A percentile compares a stretch with the other conserved stretches of the same genome.
Conservation (phyloP, 2,113 vertebrate genomes). For the Melanocharis versteri region DNA sequence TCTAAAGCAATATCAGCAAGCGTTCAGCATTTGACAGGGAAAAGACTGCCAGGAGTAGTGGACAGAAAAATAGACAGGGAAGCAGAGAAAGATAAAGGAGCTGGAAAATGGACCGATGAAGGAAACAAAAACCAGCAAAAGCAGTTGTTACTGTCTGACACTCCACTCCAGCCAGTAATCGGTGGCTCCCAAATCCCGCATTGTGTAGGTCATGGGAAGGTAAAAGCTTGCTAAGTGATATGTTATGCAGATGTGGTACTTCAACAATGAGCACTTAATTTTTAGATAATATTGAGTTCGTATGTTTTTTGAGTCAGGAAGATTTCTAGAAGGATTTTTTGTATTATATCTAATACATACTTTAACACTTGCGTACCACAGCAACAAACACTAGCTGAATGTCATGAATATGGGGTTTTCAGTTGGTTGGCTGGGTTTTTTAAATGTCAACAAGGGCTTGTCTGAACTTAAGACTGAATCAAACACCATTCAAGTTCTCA, state of each 20-base stretch:
- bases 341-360: conserved; percentile 48
- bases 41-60: background rate
- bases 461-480: background rate
- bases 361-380: conserved; percentile 51
- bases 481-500: background rate
- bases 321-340: background rate
- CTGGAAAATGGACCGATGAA: background rate
- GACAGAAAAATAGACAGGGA: background rate
- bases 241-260: background rate
- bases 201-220: background rate
- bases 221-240: background rate
- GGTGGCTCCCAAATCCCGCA: background rate
- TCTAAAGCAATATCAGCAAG: background rate
- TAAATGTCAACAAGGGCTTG: conserved; percentile 10
- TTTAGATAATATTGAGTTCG: background rate
- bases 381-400: conserved; percentile 34
- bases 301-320: background rate
- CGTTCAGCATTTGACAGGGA: background rate
- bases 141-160: background rate
- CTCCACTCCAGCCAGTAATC: background rate
- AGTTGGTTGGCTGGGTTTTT: background rate
- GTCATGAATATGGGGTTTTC: background rate
- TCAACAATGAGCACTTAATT: background rate
- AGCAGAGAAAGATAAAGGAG: background rate
- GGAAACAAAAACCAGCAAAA: background rate